Percentiles rank a stretch among this genome's conserved stretches.
Conservation (phyloP, 2,113 vertebrate species). For the Mirza zaza region DNA sequence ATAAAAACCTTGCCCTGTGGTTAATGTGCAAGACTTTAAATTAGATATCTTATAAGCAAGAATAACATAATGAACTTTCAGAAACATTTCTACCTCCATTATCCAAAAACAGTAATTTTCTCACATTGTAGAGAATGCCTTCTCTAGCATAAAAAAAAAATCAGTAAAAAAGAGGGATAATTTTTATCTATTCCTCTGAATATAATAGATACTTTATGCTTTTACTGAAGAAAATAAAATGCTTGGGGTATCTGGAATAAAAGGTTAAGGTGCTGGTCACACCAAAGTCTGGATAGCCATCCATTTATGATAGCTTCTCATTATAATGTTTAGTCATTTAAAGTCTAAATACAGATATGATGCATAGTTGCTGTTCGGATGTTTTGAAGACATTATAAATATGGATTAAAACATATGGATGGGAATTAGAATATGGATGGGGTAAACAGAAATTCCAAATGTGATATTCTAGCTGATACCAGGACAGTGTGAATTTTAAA, state of each 20-base stretch:
- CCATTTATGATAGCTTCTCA: not conserved
- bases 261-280: not conserved
- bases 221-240: slow-evolving; percentile 39
- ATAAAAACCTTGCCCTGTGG: not conserved
- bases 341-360: not conserved
- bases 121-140: slow-evolving; percentile 1
- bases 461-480: not conserved
- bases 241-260: not conserved
- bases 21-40: slow-evolving; percentile 14
- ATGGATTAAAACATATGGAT: not conserved
- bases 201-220: not conserved
- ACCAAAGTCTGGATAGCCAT: not conserved
- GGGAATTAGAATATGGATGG: not conserved
- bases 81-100: slow-evolving; percentile 27
- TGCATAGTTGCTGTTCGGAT: not conserved
- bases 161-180: not conserved
- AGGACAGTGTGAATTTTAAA: slow-evolving; percentile 41
- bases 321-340: not conserved
- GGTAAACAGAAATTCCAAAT: slow-evolving; percentile 41
- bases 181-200: not conserved
- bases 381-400: slow-evolving; percentile 37
- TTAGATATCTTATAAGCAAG: slow-evolving; percentile 8
- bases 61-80: slow-evolving; percentile 32
- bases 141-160: slow-evolving; percentile 12
- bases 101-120: slow-evolving; percentile 20